A percentile compares a stretch with the other conserved stretches of the same genome.
Conservation (phyloP, 2,888 invertebrate species). For the Athripsodes cinereus region DNA sequence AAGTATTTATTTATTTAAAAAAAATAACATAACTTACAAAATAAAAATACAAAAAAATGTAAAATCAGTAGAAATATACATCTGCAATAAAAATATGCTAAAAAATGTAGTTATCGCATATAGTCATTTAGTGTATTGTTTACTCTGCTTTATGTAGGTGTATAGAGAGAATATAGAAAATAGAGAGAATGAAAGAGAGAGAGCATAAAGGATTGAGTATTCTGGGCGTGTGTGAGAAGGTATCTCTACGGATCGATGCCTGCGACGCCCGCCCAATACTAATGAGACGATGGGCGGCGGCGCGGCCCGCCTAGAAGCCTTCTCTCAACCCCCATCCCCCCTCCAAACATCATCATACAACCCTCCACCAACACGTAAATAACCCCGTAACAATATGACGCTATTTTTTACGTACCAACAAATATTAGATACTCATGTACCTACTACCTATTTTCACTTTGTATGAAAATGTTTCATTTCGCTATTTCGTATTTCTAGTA, state of each 20-base stretch:
- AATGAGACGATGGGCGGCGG: conserved; percentile 18
- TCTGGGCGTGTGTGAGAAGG: not conserved
- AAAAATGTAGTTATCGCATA: no score
- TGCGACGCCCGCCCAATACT: conserved; percentile 23
- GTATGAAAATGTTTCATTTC: not conserved
- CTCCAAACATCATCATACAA: not conserved
- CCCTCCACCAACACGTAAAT: not conserved
- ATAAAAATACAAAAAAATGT: no score
- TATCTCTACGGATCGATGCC: not conserved
- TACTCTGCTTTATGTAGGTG: no score
- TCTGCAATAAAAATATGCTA: no score
- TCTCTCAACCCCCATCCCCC: not conserved
- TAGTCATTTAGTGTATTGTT: no score
- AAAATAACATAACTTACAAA: no score
- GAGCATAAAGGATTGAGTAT: not conserved
- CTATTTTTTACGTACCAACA: not conserved
- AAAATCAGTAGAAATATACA: no score
- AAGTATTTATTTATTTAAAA: no score
- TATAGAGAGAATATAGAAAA: no score
- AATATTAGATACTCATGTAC: no score
- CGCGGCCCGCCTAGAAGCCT: conserved; percentile 7
- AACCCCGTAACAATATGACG: not conserved
- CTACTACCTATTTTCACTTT: not conserved
- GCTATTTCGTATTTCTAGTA: not conserved
- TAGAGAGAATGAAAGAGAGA: no score